Conservation (phyloP, 1,140 invertebrate genomes). For the Hydropsyche tenuis region DNA sequence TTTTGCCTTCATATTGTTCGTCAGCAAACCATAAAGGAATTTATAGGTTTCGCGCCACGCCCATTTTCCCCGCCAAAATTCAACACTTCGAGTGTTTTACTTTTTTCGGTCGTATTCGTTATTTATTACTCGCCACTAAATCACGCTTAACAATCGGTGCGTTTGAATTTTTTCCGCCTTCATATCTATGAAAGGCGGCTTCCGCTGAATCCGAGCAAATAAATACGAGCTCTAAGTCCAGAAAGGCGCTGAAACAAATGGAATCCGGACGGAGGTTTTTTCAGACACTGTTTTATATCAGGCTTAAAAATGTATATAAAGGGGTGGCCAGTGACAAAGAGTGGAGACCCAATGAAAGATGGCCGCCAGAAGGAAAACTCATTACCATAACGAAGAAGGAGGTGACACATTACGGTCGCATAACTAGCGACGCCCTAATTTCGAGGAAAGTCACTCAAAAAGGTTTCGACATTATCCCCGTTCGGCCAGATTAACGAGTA, state of each 20-base stretch:
- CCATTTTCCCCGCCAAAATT: too few relatives aligned
- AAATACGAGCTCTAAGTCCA: too few relatives aligned
- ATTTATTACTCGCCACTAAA: not conserved
- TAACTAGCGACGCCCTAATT: conserved; percentile 22
- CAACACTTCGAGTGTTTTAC: too few relatives aligned
- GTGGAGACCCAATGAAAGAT: conserved; percentile 1
- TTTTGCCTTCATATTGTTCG: conserved; percentile 17
- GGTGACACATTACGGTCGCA: conserved; percentile 22
- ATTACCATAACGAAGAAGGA: conserved; percentile 31
- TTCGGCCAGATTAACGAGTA: conserved; percentile 3
- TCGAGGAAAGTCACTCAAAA: not conserved
- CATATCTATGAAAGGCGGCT: too few relatives aligned
- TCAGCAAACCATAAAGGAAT: conserved; percentile 22
- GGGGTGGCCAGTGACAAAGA: not conserved
- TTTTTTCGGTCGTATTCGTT: too few relatives aligned
- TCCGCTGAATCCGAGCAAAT: too few relatives aligned
- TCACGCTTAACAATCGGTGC: conserved; percentile 2
- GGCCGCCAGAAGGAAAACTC: not conserved
- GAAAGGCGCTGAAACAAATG: too few relatives aligned
- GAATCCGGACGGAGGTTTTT: too few relatives aligned
- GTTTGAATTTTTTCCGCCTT: not conserved
- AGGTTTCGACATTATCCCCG: not conserved
- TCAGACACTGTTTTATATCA: too few relatives aligned
- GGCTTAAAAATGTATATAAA: not conserved
- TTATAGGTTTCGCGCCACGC: conserved; percentile 6